phyloP scores from a whole-genome alignment of 53 echinoderm and acorn worm genomes.

The Paracentrotus lividus region DNA sequence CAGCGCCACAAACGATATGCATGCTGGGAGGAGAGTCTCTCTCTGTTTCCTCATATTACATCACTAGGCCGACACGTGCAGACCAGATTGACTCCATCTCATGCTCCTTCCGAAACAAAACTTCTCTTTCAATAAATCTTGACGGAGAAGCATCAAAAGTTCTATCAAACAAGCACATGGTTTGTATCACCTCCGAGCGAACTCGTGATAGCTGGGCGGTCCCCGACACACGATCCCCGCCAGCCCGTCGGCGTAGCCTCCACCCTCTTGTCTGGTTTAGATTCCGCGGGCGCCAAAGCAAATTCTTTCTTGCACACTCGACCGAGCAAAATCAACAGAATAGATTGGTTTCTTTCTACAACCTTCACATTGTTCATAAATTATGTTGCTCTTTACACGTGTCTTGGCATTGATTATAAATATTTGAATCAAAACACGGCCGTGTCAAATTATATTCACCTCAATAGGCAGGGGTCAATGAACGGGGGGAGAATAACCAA shows the following conservation, averaged over 20 bases:
- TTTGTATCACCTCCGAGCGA: conserved; percentile 10
- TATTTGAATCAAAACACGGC: neutral
- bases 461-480: neutral
- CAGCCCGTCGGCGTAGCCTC: conserved; percentile 49
- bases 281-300: conserved; percentile 40
- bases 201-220: conserved; percentile 8
- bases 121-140: conserved; percentile 9
- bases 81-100: conserved; percentile 19
- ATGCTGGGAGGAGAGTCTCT: neutral
- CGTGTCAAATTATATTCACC: neutral
- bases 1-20: neutral
- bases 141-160: too few species aligned
- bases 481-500: too few species aligned
- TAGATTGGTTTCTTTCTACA: neutral
- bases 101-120: neutral
- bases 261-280: conserved; percentile 9
- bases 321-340: neutral
- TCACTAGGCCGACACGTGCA: conserved; percentile 34
- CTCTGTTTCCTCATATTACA: conserved; percentile 21
- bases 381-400: neutral
- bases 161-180: conserved; percentile 14
- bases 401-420: neutral
- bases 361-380: neutral
- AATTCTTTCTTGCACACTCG: neutral
- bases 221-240: conserved; percentile 46